Conservation (phyloP, 2,113 vertebrate genomes). For the Lepus americanus region DNA sequence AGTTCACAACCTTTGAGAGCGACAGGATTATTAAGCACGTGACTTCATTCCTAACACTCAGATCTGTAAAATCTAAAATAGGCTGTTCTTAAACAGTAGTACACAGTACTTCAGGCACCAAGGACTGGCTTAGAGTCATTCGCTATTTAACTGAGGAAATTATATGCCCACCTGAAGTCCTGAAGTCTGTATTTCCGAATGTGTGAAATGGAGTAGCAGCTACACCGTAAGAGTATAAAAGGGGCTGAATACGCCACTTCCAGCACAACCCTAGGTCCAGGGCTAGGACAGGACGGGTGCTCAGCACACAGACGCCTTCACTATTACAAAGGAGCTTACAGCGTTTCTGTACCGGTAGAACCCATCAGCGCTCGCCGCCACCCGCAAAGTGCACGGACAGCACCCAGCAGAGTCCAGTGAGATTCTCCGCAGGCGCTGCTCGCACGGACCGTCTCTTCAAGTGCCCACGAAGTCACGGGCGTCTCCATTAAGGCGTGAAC, state of each 20-base stretch:
- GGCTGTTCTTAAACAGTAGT: background rate
- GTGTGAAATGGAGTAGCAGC: background rate
- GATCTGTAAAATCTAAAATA: background rate
- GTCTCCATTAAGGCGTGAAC: background rate
- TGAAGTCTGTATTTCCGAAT: background rate
- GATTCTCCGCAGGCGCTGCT: background rate
- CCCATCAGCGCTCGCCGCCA: background rate
- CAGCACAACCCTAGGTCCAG: background rate
- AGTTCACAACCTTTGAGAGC: background rate
- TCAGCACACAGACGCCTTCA: background rate
- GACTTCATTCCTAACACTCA: conserved; percentile 21
- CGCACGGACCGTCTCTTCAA: background rate
- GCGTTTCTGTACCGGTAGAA: background rate
- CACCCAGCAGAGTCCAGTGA: background rate
- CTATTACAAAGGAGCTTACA: background rate
- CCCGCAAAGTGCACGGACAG: background rate
- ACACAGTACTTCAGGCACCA: background rate
- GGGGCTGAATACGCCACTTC: background rate
- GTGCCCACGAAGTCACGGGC: background rate
- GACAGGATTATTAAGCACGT: background rate
- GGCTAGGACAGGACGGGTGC: background rate
- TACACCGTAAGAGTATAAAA: background rate
- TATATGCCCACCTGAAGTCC: background rate
- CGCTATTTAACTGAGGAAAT: background rate
- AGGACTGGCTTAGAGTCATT: background rate